Evolutionary conservation across 2,797 vertebrate genomes (phyloP).

Genomic region (Helarctos malayanus): DNA sequence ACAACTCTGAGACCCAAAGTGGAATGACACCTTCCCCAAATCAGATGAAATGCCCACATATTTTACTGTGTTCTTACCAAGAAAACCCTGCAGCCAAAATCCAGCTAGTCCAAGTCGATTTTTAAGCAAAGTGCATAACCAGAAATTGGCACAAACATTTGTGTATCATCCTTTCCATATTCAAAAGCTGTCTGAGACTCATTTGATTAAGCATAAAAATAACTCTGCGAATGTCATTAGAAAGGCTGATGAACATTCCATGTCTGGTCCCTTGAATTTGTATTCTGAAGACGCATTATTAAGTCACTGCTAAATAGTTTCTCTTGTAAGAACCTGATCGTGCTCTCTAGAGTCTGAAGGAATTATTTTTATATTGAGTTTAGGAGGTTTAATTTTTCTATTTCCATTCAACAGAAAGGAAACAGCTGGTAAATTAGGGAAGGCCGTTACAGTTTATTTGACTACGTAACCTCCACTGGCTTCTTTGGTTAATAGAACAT

Average conservation of each 20-base stretch:
- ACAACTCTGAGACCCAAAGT: slow-evolving; percentile 54
- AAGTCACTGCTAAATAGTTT: slow-evolving; percentile 66
- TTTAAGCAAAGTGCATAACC: slow-evolving; percentile 77
- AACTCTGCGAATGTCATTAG: slow-evolving; percentile 76
- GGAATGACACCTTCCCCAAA: slow-evolving; percentile 21
- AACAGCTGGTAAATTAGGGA: slow-evolving; percentile 79
- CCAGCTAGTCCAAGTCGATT: slow-evolving; percentile 69
- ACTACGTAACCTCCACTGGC: slow-evolving; percentile 62
- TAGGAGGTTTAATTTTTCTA: slow-evolving; percentile 72
- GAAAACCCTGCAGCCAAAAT: slow-evolving; percentile 24
- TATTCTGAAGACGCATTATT: slow-evolving; percentile 72
- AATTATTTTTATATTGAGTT: slow-evolving; percentile 75
- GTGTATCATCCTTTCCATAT: slow-evolving; percentile 81
- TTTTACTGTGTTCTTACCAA: slow-evolving; percentile 71
- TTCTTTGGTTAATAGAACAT: slow-evolving; percentile 70
- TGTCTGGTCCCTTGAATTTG: slow-evolving; percentile 75
- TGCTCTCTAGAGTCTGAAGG: slow-evolving; percentile 73
- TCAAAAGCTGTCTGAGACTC: slow-evolving; percentile 81
- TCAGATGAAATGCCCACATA: slow-evolving; percentile 2
- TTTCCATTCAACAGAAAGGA: slow-evolving; percentile 78
- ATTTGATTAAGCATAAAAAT: slow-evolving; percentile 85
- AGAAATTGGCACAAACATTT: slow-evolving; percentile 81
- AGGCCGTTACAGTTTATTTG: slow-evolving; percentile 64
- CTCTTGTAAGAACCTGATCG: slow-evolving; percentile 71
- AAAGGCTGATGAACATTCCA: slow-evolving; percentile 70